Percentiles rank a stretch among this genome's conserved stretches.
These are phyloP conservation scores for Hyperopisus bebe DNA, from an alignment of 2,113 vertebrate genomes.

Conservation along the genomic window DNA sequence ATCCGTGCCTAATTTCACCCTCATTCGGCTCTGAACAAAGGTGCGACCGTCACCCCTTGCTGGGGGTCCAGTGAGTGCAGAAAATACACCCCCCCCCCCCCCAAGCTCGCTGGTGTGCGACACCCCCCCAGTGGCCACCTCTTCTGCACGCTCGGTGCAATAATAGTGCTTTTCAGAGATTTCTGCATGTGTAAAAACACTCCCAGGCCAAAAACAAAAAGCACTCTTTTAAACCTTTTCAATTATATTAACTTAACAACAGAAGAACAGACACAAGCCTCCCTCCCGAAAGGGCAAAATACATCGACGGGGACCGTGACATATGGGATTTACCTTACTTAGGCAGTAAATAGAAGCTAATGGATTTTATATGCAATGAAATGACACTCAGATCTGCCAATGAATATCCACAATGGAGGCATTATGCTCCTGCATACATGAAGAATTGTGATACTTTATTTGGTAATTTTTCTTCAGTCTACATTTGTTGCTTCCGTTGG, in stretches of 20 bases:
- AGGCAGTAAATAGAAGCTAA: not conserved
- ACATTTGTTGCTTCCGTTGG: not conserved
- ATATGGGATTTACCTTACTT: not conserved
- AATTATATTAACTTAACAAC: constrained; percentile 7
- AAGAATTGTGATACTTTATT: not conserved
- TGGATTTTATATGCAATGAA: not conserved
- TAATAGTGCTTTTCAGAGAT: not conserved
- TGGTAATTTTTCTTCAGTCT: not conserved
- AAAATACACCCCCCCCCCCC: not conserved
- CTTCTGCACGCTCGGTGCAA: not conserved
- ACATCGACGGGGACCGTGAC: constrained; percentile 23
- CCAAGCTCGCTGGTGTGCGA: not conserved
- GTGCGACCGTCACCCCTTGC: not conserved
- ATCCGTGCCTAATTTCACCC: constrained; percentile 23
- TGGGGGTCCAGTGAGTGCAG: not conserved
- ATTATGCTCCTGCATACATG: not conserved
- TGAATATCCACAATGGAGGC: not conserved
- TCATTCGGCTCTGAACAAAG: constrained; percentile 23
- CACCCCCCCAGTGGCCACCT: not conserved
- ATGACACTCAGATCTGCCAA: not conserved
- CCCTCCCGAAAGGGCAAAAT: not conserved
- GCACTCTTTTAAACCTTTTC: not conserved
- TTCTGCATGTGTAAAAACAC: not conserved
- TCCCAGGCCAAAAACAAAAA: not conserved
- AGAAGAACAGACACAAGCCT: not conserved